Evolutionary conservation across 2,888 invertebrate species (phyloP), one percentile per base, ranked within the genome.

Genomic region (Seladonia tumulorum): DNA sequence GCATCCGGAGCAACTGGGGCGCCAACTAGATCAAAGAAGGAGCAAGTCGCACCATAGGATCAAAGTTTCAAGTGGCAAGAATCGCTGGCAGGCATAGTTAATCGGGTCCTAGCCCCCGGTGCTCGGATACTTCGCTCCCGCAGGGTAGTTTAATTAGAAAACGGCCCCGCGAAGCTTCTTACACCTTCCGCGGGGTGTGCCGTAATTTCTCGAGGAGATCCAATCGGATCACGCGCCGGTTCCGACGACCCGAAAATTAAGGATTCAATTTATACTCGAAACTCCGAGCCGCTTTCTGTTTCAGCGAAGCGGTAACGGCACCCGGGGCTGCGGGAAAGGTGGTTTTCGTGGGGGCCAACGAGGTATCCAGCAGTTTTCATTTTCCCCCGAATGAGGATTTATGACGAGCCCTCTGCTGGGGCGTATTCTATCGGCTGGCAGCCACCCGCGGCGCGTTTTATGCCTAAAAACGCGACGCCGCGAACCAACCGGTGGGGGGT

Each of bases 361-460:
- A 16, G 47, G 35, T 49, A 57, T 42, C 49, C 76, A 45, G 5
- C 70, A 35, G 81, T 72, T 83, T 71, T 74, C 73, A 49, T 73
- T 71, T 74, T 71, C 72, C 66, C 42, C 14, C 12, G 39, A 22
- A 22, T 35, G 53, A 63, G 35, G 25, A 82, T 86, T 81, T 79
- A 79, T 53, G 71, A n/a, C 12, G 25, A 16, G 5, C 35, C 18
- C 73, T 63, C 29, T 73, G 35, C 35, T 45, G 68, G 78, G 79
- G 76, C 29, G 82, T 60, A 63, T 42, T 73, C 45, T 74, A 66
- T 68, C 73, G 49, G 60, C 16, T n/a, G 63, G 29, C 29, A 63
- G 68, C 80, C 86, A 78, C 83, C 86, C 74, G 79, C 63, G 76
- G 88, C 8, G 88, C 57, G 57, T 66, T 74, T 29, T 63, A 70